These are phyloP conservation scores for Drosophila oshimai DNA, from an alignment of 1,140 invertebrate species.

Conservation along the genomic window DNA sequence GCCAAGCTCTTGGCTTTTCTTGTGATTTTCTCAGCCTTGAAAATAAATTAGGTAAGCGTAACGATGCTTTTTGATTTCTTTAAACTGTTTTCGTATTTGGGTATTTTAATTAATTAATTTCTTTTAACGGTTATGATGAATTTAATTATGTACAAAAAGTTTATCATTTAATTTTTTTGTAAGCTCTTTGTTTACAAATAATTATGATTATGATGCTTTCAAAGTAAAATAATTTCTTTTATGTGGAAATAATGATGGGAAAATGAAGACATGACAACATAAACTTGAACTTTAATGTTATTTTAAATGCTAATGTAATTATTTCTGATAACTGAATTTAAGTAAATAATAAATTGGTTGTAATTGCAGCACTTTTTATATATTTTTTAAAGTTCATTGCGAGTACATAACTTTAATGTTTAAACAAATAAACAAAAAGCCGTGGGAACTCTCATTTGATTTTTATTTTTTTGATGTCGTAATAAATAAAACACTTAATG, in stretches of 20 bases:
- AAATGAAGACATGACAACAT: not conserved
- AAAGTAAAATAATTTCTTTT: not conserved
- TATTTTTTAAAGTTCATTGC: no score
- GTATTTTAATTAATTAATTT: not conserved
- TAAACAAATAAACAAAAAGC: no score
- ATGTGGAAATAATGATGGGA: not conserved
- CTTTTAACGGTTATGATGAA: not conserved
- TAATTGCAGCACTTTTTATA: no score
- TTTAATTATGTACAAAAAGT: slow-evolving; percentile 2
- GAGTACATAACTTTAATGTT: not conserved
- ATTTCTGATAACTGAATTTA: not conserved
- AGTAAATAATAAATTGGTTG: not conserved
- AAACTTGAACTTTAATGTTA: not conserved
- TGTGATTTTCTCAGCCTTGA: slow-evolving; percentile 13
- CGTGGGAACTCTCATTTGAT: no score
- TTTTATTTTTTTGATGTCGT: not conserved
- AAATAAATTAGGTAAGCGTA: not conserved
- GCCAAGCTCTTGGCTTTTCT: slow-evolving; percentile 3
- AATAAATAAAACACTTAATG: not conserved
- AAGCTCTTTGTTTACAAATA: not conserved
- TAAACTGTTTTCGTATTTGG: no score
- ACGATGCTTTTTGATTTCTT: no score
- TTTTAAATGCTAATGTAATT: not conserved
- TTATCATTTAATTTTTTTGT: not conserved
- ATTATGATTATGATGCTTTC: not conserved